A percentile compares a stretch with the other conserved stretches of the same genome.
These are phyloP conservation scores for Corythornis leucogaster DNA, from an alignment of 2,797 vertebrate genomes.

Conservation along the genomic window DNA sequence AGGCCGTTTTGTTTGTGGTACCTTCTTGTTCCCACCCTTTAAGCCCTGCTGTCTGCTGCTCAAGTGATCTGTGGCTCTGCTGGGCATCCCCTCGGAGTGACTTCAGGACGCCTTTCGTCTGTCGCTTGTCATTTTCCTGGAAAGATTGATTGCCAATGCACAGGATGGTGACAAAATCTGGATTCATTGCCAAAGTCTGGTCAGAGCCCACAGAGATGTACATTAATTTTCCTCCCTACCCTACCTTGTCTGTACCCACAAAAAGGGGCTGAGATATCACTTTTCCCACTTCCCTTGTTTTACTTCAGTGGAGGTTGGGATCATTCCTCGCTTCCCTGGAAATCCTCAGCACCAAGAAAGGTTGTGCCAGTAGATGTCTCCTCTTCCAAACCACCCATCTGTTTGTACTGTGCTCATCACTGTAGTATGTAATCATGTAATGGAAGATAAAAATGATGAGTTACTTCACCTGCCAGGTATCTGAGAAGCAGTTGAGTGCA, in stretches of 20 bases:
- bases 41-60: slow-evolving; percentile 37
- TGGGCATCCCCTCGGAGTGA: background rate
- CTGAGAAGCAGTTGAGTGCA: background rate
- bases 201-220: slow-evolving; percentile 25
- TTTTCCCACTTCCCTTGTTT: background rate
- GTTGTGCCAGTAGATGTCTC: background rate
- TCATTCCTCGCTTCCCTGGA: background rate
- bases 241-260: background rate
- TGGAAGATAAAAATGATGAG: background rate
- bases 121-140: background rate
- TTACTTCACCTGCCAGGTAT: background rate
- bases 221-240: background rate
- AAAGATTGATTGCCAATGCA: slow-evolving; percentile 34
- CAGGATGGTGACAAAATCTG: background rate
- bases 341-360: background rate
- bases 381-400: background rate
- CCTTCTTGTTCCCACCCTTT: background rate
- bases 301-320: background rate
- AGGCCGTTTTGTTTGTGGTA: background rate
- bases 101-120: slow-evolving; percentile 35
- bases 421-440: background rate
- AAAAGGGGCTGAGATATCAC: background rate
- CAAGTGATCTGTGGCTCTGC: slow-evolving; percentile 42
- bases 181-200: slow-evolving; percentile 62
- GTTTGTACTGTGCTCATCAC: background rate